These are phyloP conservation scores for Amblyornis subalaris DNA, from an alignment of 2,113 vertebrate species.

Conservation along the genomic window DNA sequence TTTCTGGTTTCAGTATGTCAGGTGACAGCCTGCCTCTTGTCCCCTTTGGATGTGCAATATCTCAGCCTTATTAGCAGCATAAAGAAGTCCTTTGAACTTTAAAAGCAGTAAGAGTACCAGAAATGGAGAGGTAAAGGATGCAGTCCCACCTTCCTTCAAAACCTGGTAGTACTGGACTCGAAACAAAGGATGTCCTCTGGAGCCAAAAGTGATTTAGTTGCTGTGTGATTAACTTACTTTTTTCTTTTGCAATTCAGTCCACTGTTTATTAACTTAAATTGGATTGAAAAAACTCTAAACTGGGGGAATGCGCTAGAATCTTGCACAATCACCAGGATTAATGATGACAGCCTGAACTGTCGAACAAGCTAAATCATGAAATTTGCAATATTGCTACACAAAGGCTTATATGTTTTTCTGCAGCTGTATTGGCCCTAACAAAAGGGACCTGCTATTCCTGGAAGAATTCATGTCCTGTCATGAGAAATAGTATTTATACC, in stretches of 20 bases:
- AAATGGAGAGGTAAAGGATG: not conserved
- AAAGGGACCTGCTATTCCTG: not conserved
- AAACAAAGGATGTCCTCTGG: not conserved
- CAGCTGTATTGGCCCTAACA: not conserved
- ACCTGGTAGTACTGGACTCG: not conserved
- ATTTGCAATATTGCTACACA: not conserved
- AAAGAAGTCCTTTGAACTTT: not conserved
- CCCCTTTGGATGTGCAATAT: not conserved
- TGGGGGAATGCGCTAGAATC: not conserved
- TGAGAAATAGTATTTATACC: not conserved
- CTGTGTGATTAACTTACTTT: not conserved
- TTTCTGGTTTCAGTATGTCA: not conserved
- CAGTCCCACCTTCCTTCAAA: not conserved
- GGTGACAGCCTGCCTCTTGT: not conserved
- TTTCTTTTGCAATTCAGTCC: not conserved
- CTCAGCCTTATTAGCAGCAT: not conserved
- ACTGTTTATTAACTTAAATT: constrained; percentile 31
- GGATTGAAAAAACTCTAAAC: not conserved
- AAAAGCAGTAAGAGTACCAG: not conserved
- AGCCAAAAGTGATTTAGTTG: not conserved
- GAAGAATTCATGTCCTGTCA: not conserved
- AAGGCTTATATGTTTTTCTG: not conserved
- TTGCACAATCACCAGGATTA: constrained; percentile 8
- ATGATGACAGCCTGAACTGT: not conserved
- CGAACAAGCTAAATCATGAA: constrained; percentile 13